Base-by-base conservation (phyloP, 2,888 invertebrate genomes). In the Drosophila rellima region DNA sequence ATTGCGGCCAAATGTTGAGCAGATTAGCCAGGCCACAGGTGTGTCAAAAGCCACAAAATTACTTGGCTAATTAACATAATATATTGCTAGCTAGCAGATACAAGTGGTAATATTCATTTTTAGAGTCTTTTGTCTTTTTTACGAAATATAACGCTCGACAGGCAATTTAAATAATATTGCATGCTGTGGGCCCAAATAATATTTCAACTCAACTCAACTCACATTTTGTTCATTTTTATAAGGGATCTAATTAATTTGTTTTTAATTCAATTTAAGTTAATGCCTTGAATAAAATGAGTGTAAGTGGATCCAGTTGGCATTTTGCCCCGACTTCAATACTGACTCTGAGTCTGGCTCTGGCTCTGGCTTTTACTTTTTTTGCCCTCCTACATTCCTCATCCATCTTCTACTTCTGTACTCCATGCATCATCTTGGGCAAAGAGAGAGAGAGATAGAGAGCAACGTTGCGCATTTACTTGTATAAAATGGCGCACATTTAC, bases 191-290 rank as follows among this genome's bases (percentile, higher is more conserved):
- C 33, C 31, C 42, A 78, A 78, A 61, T 78, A 64, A 78, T 70
- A 74, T 65, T 74, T 78, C 7, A 6, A 59, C 63, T 54, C 7
- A 6, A 59, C 63, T 54, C 74, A 50, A 61, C 40, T 51, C 50
- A n/a, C 64, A 67, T 50, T 66, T 76, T 55, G 70, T 61, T 56
- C 54, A 70, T 73, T 84, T 82, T 71, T 77, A 82, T 76, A 80
- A 69, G 55, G 70, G 67, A 83, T 88, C 87, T 88, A 88, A 84
- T 88, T 88, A 85, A 85, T 85, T 85, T 88, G 84, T 86, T 88
- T 89, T 86, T 86, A 89, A 87, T 86, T 86, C 85, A 89, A 89
- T 87, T 87, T 80, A 76, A 86, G 69, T 84, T 87, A 87, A 87
- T 85, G 89, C 77, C 80, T 69, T 37, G 48, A 72, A 78, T 66